Evolutionary conservation across 2,888 invertebrate genomes (phyloP).

Genomic region (Apotomis turbidana): DNA sequence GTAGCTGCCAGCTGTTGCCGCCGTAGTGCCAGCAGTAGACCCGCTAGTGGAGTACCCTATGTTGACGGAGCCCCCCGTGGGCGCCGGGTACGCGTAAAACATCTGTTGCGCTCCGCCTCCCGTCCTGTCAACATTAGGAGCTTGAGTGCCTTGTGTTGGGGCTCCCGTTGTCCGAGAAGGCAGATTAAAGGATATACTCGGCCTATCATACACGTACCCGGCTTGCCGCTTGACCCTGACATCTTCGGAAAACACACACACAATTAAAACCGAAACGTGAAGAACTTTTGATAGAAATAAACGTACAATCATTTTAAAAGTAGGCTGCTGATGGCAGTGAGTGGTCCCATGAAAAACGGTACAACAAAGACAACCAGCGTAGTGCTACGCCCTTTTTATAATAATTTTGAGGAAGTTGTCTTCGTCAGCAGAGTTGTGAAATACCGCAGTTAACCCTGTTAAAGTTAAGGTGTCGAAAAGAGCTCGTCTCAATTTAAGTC

Average conservation of each 20-base stretch:
- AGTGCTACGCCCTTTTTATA: constrained; percentile 64
- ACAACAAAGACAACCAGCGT: constrained; percentile 54
- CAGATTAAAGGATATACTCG: constrained; percentile 72
- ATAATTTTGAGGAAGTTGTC: constrained; percentile 59
- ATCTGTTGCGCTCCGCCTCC: constrained; percentile 66
- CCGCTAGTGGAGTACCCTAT: constrained; percentile 55
- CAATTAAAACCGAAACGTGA: constrained; percentile 46
- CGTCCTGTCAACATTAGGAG: constrained; percentile 69
- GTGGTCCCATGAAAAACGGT: constrained; percentile 10
- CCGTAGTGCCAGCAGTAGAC: constrained; percentile 45
- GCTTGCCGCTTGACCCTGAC: constrained; percentile 68
- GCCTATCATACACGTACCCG: constrained; percentile 76
- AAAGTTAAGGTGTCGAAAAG: constrained; percentile 19
- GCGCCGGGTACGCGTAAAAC: constrained; percentile 76
- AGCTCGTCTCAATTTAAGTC: constrained; percentile 20
- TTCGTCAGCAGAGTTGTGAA: constrained; percentile 56
- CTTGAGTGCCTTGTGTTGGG: constrained; percentile 71
- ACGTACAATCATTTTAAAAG: constrained; percentile 53
- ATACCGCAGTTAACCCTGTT: constrained; percentile 61
- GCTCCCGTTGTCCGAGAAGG: constrained; percentile 60
- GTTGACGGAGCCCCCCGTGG: constrained; percentile 57
- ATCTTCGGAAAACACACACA: constrained; percentile 35
- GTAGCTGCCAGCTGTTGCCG: constrained; percentile 42
- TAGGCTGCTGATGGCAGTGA: constrained; percentile 35
- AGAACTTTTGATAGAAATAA: constrained; percentile 47